Conservation (phyloP, 2,888 invertebrate species). For the Eupeodes latifasciatus region DNA sequence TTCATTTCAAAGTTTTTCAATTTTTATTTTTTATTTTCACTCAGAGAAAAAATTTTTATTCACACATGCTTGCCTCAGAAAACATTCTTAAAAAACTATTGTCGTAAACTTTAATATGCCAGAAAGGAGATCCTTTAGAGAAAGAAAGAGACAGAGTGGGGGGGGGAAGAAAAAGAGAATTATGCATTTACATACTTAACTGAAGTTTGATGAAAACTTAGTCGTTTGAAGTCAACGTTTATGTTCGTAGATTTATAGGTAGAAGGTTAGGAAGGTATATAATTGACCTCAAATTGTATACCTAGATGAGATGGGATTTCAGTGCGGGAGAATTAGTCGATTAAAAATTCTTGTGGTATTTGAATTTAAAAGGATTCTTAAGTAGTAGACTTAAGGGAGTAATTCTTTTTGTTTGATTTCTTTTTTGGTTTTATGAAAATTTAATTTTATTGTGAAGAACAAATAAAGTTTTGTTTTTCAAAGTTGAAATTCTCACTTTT, state of each 20-base stretch:
- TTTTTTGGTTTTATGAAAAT: neutral
- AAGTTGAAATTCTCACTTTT: too few relatives aligned
- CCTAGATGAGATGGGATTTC: neutral
- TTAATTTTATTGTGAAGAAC: neutral
- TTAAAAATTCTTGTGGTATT: conserved; percentile 2
- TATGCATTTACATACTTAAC: too few relatives aligned
- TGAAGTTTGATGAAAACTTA: conserved; percentile 5
- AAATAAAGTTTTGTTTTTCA: too few relatives aligned
- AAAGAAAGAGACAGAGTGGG: too few relatives aligned
- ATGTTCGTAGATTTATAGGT: too few relatives aligned
- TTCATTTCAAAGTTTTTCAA: conserved; percentile 29
- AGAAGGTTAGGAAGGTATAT: neutral
- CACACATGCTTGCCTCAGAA: conserved; percentile 41
- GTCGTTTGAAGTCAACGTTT: neutral
- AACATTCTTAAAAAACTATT: conserved; percentile 19
- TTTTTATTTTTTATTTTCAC: neutral
- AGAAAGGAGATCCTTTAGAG: neutral
- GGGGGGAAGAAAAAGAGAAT: too few relatives aligned
- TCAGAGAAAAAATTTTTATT: neutral
- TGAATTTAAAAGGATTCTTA: neutral
- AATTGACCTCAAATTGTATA: conserved; percentile 22
- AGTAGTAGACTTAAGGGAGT: neutral
- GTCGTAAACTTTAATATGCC: conserved; percentile 5
- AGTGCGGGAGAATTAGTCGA: neutral
- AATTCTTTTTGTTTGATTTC: neutral